Percentiles rank a stretch among this genome's conserved stretches.
Evolutionary conservation across 2,113 vertebrate species (phyloP).

Genomic region (Rafetus swinhoei): DNA sequence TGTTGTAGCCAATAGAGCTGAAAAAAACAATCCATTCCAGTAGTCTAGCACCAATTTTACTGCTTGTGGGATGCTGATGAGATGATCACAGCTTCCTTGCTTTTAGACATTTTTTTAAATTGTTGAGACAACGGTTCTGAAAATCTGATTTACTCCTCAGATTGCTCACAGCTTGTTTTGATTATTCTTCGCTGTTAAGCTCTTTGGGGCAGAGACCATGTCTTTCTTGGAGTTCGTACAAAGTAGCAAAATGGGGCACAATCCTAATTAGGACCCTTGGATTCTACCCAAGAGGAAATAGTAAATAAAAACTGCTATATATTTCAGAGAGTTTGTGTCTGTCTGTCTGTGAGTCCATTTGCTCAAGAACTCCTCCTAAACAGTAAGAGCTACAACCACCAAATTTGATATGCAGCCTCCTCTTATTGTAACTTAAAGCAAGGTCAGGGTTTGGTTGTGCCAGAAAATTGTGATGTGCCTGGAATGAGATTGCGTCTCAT

Average conservation of each 20-base stretch:
- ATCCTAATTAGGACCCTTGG: neutral
- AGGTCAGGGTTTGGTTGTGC: too few relatives aligned
- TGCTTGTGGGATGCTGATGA: neutral
- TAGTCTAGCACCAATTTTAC: neutral
- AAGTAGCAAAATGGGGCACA: neutral
- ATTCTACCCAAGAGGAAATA: neutral
- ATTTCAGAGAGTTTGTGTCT: too few relatives aligned
- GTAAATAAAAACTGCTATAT: too few relatives aligned
- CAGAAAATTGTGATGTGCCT: too few relatives aligned
- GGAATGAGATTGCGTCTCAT: too few relatives aligned
- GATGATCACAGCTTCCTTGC: neutral
- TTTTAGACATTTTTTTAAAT: neutral
- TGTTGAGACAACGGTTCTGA: neutral
- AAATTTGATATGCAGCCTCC: too few relatives aligned
- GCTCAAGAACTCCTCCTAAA: too few relatives aligned
- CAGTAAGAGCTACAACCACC: too few relatives aligned
- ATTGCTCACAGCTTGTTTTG: neutral
- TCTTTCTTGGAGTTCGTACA: neutral
- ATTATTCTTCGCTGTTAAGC: neutral
- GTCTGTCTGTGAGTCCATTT: too few relatives aligned
- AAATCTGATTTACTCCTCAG: neutral
- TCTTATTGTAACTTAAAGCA: too few relatives aligned
- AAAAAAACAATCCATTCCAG: neutral
- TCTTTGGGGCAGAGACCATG: neutral
- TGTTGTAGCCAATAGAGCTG: neutral